These are phyloP conservation scores for Tipula vernalis DNA, from an alignment of 2,888 invertebrate genomes.

Conservation along the genomic window DNA sequence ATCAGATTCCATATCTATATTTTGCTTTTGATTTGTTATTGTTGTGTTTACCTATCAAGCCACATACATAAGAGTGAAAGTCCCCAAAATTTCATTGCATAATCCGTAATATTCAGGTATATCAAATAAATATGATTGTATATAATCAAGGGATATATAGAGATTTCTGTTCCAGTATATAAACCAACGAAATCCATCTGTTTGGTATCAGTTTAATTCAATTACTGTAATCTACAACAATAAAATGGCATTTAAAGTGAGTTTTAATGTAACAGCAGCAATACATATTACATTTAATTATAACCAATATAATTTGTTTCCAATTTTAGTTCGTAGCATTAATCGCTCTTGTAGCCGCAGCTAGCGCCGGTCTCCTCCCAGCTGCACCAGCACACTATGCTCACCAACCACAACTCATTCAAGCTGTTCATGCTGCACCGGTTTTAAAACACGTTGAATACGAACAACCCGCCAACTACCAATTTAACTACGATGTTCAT, in stretches of 20 bases:
- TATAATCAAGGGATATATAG: neutral
- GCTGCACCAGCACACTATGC: slow-evolving; percentile 5
- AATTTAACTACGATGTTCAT: neutral
- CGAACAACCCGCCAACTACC: neutral
- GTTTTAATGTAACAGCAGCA: neutral
- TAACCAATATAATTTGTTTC: neutral
- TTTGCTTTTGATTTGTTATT: neutral
- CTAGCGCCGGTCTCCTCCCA: neutral
- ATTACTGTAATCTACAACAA: neutral
- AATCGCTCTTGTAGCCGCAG: neutral
- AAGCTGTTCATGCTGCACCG: neutral
- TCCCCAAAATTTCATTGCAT: neutral
- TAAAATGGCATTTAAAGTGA: neutral
- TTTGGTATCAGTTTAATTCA: no score
- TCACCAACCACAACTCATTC: neutral
- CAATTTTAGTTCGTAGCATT: neutral
- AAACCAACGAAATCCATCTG: neutral
- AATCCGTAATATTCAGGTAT: neutral
- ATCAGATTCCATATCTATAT: neutral
- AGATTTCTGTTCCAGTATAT: neutral
- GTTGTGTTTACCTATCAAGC: neutral
- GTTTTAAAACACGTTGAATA: neutral
- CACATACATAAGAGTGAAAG: neutral
- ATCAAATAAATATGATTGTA: neutral
- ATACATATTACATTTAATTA: no score